Percentiles rank a stretch among this genome's conserved stretches.
Conservation (phyloP, 2,888 invertebrate species). For the Pelosia muscerda region DNA sequence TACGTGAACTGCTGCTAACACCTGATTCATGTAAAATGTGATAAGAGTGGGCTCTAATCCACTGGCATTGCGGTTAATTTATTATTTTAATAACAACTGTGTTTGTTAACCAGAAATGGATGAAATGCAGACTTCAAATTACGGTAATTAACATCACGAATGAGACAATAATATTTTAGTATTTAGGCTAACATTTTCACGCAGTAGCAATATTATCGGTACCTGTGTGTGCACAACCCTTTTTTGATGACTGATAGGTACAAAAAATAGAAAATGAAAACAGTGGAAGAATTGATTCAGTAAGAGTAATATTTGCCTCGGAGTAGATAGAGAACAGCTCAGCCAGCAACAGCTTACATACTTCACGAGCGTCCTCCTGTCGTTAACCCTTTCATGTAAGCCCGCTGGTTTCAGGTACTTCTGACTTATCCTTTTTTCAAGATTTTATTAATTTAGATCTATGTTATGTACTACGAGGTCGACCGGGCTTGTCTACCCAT, state of each 20-base stretch:
- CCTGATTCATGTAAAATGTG: background rate
- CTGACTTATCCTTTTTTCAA: too few relatives aligned
- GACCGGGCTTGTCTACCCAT: too few relatives aligned
- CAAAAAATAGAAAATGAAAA: background rate
- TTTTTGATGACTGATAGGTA: background rate
- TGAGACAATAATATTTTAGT: background rate
- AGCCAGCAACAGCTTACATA: too few relatives aligned
- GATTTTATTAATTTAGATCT: too few relatives aligned
- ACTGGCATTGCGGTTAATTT: background rate
- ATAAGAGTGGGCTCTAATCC: background rate
- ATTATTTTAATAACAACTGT: background rate
- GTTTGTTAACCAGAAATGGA: conserved; percentile 1
- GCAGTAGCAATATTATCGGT: conserved; percentile 7
- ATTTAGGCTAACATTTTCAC: conserved; percentile 4
- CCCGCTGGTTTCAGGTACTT: too few relatives aligned
- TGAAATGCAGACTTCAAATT: background rate
- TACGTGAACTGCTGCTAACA: background rate
- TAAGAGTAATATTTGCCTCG: background rate
- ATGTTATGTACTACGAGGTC: too few relatives aligned
- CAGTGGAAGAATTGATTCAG: background rate
- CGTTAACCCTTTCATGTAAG: too few relatives aligned
- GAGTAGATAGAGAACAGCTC: too few relatives aligned
- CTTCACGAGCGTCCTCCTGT: too few relatives aligned
- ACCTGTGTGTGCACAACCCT: conserved; percentile 2
- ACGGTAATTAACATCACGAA: background rate